Evolutionary conservation across 53 echinoderm and acorn worm genomes (phyloP), one percentile per base, ranked within the genome.

Genomic region (Antedon mediterranea): DNA sequence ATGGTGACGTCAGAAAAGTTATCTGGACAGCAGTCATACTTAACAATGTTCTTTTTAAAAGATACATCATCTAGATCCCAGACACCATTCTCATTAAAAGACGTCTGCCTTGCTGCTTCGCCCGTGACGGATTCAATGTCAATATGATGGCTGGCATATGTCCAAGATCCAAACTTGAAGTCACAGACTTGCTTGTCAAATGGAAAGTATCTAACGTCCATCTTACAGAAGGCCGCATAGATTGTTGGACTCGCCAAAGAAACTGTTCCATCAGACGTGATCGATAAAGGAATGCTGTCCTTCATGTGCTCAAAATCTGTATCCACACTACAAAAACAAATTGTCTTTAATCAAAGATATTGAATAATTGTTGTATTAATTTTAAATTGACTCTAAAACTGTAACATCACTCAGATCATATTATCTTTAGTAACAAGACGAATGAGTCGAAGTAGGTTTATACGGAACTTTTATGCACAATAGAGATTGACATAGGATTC

Each of bases 181-280:
- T 72, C 71, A 30, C 85, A 85, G 28, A 70, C 57, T 41, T 85
- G 81, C 18, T 76, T 81, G 81, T 85, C 85, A 32, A 85, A 85
- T 71, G 85, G 85, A 30, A 85, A 85, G 26, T 70, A 72, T 4
- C 71, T 33, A 71, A 80, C 85, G 30, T 81, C 76, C 80, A 85
- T 80, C 31, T 75, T 34, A 71, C 85, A 85, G 72, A 81, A 80
- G 41, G 80, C 77, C 20, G 77, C 76, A n/a, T 76, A 75, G 31
- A 85, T 81, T 44, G 73, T 81, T 6, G 85, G 81, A 30, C 78
- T 41, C n/a, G 71, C 43, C 81, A 80, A 81, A 30, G 28, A 72
- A 28, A 85, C 85, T 18, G 44, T 28, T 2, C 85, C 85, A 71
- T 33, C 76, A 28, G 34, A 28, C 0, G n/a, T 34, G 3, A 80